A percentile compares a stretch with the other conserved stretches of the same genome.
phyloP scores from a whole-genome alignment of 2,888 invertebrate genomes.

The Hyppa rectilinea region DNA sequence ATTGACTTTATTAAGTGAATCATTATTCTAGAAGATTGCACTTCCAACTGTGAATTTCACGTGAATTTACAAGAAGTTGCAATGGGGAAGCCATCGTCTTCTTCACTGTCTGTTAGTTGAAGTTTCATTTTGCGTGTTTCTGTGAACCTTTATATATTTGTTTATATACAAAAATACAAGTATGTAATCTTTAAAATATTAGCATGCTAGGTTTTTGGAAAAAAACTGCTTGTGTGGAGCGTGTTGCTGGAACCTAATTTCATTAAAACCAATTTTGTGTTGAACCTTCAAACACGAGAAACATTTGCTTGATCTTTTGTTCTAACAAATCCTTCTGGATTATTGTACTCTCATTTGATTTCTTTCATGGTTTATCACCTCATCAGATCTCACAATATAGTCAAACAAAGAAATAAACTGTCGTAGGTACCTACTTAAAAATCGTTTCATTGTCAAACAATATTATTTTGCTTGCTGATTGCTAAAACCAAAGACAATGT shows the following conservation, averaged over 20 bases:
- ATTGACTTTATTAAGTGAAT: conserved; percentile 20
- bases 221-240: conserved; percentile 37
- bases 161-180: conserved; percentile 61
- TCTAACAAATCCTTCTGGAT: conserved; percentile 15
- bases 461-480: not conserved
- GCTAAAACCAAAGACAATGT: conserved; percentile 8
- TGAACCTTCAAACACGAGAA: conserved; percentile 26
- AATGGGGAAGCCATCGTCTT: conserved; percentile 79
- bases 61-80: conserved; percentile 6
- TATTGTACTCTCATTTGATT: not conserved
- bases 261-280: not conserved
- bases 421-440: not conserved
- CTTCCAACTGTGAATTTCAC: not conserved
- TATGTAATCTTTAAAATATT: conserved; percentile 64
- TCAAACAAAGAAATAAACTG: not conserved
- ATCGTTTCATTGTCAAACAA: not conserved
- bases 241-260: conserved; percentile 3
- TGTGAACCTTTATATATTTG: conserved; percentile 39
- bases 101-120: conserved; percentile 77
- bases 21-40: not conserved
- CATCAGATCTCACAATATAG: not conserved
- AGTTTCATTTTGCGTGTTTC: conserved; percentile 42
- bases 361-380: not conserved
- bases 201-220: conserved; percentile 60
- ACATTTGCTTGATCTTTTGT: conserved; percentile 28